phyloP scores from a whole-genome alignment of 2,888 invertebrate species.

The Brachyptera putata region DNA sequence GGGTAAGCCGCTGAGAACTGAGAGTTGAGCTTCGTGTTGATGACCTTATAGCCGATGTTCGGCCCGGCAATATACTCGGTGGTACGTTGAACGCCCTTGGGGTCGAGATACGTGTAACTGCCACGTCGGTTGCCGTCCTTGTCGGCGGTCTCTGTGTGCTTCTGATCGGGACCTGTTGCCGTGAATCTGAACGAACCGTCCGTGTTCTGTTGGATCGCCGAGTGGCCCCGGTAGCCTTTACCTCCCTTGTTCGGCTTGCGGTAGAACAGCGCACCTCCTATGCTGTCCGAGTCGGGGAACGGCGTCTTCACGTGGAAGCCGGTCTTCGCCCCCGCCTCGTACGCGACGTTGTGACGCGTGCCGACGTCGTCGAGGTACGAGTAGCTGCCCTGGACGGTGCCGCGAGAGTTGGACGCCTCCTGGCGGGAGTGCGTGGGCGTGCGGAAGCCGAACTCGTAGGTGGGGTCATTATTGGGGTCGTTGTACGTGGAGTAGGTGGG shows the following conservation, averaged over 20 bases:
- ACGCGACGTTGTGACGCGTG: conserved; percentile 69
- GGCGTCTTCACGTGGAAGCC: conserved; percentile 72
- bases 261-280: conserved; percentile 29
- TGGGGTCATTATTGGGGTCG: conserved; percentile 73
- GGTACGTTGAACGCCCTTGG: conserved; percentile 70
- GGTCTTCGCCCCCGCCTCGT: conserved; percentile 68
- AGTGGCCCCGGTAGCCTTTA: conserved; percentile 52
- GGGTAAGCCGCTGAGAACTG: conserved; percentile 41
- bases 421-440: conserved; percentile 63
- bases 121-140: conserved; percentile 50
- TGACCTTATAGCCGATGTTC: conserved; percentile 65
- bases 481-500: conserved; percentile 67
- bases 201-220: conserved; percentile 65
- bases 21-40: conserved; percentile 58
- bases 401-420: conserved; percentile 55
- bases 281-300: conserved; percentile 54
- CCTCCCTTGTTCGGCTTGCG: conserved; percentile 22
- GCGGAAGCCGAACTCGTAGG: conserved; percentile 65
- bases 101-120: conserved; percentile 72
- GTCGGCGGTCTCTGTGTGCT: conserved; percentile 55
- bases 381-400: conserved; percentile 52
- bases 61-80: conserved; percentile 78
- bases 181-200: conserved; percentile 73
- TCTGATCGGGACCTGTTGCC: conserved; percentile 71
- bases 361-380: conserved; percentile 72